Percentiles rank a stretch among this genome's conserved stretches.
These are phyloP conservation scores for Pseudopleuronectes americanus DNA, from an alignment of 2,797 vertebrate species.

Conservation along the genomic window DNA sequence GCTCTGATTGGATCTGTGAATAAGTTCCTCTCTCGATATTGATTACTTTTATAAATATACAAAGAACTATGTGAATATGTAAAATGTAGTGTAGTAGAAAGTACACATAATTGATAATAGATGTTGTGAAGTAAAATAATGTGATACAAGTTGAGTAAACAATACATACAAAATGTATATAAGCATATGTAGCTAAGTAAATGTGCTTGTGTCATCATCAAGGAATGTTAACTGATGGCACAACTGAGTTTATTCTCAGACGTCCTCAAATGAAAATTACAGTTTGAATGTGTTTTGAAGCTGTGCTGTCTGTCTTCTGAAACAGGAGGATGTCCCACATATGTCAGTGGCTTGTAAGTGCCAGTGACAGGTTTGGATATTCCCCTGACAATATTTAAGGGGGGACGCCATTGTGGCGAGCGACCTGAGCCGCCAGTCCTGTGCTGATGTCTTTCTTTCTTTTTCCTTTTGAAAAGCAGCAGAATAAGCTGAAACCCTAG, in stretches of 20 bases:
- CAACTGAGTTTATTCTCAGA: background rate
- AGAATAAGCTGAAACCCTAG: constrained; percentile 87
- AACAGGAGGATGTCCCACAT: constrained; percentile 52
- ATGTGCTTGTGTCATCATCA: too few species aligned
- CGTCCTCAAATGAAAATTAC: background rate
- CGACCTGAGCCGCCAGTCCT: constrained; percentile 76
- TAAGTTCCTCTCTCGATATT: too few species aligned
- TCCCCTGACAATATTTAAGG: constrained; percentile 70
- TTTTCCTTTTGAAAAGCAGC: constrained; percentile 82
- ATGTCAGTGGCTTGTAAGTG: constrained; percentile 52
- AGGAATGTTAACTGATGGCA: too few species aligned
- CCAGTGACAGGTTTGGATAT: constrained; percentile 46
- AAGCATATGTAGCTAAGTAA: too few species aligned
- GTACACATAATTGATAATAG: too few species aligned
- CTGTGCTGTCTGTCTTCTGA: constrained; percentile 38
- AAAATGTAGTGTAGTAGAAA: too few species aligned
- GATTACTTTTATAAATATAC: too few species aligned
- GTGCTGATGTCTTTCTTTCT: constrained; percentile 85
- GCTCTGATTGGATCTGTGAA: too few species aligned
- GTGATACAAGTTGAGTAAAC: too few species aligned
- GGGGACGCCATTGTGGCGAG: constrained; percentile 61
- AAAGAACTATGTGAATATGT: too few species aligned
- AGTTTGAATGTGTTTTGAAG: constrained; percentile 14
- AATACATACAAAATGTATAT: too few species aligned
- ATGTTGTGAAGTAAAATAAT: too few species aligned